Percentiles rank a stretch among this genome's conserved stretches.
phyloP scores from a whole-genome alignment of 2,113 vertebrate genomes.

The Nanorana parkeri region DNA sequence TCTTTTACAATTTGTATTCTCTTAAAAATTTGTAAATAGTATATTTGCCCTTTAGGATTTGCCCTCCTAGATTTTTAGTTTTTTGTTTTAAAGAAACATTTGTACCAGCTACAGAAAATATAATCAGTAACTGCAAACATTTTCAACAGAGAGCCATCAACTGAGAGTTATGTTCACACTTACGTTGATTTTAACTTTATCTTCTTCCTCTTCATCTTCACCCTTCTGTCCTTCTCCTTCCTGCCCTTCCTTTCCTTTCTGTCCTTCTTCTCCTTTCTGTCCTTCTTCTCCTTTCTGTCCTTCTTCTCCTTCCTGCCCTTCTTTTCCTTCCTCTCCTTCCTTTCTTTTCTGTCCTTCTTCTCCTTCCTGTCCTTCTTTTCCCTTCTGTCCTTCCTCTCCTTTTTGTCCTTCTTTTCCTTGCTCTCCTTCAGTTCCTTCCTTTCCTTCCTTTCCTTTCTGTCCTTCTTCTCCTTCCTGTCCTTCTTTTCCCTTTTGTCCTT shows the following conservation, averaged over 20 bases:
- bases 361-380: background rate
- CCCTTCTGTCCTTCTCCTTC: background rate
- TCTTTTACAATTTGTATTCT: too few relatives aligned
- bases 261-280: background rate
- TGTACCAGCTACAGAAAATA: too few relatives aligned
- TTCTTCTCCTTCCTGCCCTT: background rate
- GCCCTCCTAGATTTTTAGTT: too few relatives aligned
- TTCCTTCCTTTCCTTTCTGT: background rate
- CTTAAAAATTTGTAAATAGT: too few relatives aligned
- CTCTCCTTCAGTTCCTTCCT: background rate
- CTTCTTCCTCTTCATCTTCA: background rate
- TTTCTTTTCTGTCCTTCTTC: background rate
- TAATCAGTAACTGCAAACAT: too few relatives aligned
- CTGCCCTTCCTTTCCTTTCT: background rate
- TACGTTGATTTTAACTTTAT: constrained; percentile 22
- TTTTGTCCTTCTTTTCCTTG: background rate
- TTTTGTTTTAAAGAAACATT: too few relatives aligned
- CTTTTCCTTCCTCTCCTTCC: background rate
- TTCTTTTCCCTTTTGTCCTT: background rate
- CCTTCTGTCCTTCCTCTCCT: background rate
- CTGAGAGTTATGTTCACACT: background rate
- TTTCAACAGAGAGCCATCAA: too few relatives aligned
- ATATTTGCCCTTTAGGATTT: too few relatives aligned
- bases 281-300: background rate
- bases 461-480: background rate